Conservation (phyloP, 1,140 invertebrate species). For the Drosophila busckii region DNA sequence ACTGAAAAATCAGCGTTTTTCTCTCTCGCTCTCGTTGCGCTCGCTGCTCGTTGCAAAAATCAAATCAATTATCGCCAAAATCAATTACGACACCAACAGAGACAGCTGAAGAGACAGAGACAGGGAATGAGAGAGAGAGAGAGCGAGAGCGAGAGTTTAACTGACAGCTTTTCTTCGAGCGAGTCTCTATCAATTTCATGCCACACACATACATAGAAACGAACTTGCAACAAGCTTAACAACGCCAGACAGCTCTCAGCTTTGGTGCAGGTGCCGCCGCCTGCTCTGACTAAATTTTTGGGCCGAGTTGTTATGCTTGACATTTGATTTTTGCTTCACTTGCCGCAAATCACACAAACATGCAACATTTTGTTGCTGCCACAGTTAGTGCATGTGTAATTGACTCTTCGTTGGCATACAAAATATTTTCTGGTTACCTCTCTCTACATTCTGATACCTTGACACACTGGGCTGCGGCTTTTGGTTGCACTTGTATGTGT, state of each 20-base stretch:
- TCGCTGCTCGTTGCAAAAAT: no score
- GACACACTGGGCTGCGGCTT: no score
- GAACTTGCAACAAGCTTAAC: not conserved
- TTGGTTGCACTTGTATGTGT: no score
- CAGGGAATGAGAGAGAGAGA: not conserved
- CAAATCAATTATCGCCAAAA: slow-evolving; percentile 66
- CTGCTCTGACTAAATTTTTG: slow-evolving; percentile 11
- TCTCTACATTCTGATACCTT: no score
- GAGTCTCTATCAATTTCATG: slow-evolving; percentile 18
- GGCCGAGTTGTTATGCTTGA: slow-evolving; percentile 37
- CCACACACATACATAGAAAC: not conserved
- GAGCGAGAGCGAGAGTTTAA: not conserved
- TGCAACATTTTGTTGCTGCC: no score
- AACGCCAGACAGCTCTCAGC: not conserved
- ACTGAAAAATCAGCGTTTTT: slow-evolving; percentile 65
- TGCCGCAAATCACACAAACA: no score
- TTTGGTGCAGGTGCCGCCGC: not conserved
- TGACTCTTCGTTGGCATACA: no score
- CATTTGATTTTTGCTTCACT: slow-evolving; percentile 45
- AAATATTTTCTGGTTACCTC: no score
- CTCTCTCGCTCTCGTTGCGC: slow-evolving; percentile 37
- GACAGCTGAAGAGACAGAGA: not conserved
- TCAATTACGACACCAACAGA: slow-evolving; percentile 49
- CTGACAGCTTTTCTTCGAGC: slow-evolving; percentile 26
- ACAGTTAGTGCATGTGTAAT: no score